Evolutionary conservation across 2,888 invertebrate genomes (phyloP), one percentile per base, ranked within the genome.

Genomic region (Acrobasis suavella): DNA sequence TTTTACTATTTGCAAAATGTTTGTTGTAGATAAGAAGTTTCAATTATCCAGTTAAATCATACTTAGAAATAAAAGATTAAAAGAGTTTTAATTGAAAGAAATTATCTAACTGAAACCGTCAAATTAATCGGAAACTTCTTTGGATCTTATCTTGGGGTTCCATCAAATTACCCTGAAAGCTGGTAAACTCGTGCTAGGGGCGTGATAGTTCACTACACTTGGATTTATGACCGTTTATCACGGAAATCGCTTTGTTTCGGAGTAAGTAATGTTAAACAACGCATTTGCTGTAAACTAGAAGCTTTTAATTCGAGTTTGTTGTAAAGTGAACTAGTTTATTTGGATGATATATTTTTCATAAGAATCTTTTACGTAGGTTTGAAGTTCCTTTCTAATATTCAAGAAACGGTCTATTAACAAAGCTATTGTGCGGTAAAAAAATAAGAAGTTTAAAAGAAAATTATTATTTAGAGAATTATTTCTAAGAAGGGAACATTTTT

Each of bases 81-180:
- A 10, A 12, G 14, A 52, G 32, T 52, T 52, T 37, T n/a, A 52
- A 52, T 52, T 52, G 1, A 32, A 37, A 52, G 14, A 22, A 10
- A 32, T 52, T 52, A 52, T 52, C 32, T 52, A 6, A 37, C 8
- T 22, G n/a, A 37, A 56, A 42, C 39, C 15, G 17, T 42, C 10
- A 17, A 42, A 14, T 42, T 67, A 70, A 72, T 71, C 71, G 67
- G 68, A n/a, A 64, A 65, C 68, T 67, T 72, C 71, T 64, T 66
- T 69, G 56, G 68, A 65, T 54, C 50, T 69, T 69, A 74, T 74
- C 72, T 55, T 32, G 14, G 66, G 61, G 37, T 66, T 56, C 60
- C 50, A 69, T 69, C 69, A 69, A 67, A 68, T 67, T 68, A 67
- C 46, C 55, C 17, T 67, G 62, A 67, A 63, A 66, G 65, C 63